Evolutionary conservation across 1,140 invertebrate genomes (phyloP).

Genomic region (Papilio polytes): DNA sequence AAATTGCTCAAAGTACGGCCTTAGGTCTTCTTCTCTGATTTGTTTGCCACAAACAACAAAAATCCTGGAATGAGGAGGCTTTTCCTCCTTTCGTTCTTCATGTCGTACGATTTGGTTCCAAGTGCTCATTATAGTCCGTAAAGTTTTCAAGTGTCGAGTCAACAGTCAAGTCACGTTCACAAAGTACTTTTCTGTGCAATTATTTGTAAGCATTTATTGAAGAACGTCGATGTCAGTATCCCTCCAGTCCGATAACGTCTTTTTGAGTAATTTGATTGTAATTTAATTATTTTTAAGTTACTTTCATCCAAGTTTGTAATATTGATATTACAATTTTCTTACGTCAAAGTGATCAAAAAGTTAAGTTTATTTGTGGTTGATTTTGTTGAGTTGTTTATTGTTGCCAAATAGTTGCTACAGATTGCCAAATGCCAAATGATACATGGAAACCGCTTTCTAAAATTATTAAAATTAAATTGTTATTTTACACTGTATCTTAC

Average conservation of each 20-base stretch:
- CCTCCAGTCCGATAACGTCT: constrained; percentile 22
- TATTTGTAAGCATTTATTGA: neutral
- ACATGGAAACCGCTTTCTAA: too few relatives aligned
- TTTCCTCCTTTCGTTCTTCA: constrained; percentile 71
- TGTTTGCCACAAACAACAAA: constrained; percentile 95
- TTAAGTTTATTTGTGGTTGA: neutral
- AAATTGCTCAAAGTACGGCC: constrained; percentile 91
- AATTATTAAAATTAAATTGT: neutral
- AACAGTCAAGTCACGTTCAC: constrained; percentile 41
- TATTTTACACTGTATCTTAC: neutral
- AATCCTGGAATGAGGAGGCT: constrained; percentile 83
- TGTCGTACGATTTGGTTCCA: constrained; percentile 49
- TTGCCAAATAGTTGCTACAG: neutral
- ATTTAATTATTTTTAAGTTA: neutral
- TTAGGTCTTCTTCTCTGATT: constrained; percentile 91
- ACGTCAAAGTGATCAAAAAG: constrained; percentile 16
- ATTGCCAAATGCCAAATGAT: neutral
- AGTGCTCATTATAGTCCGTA: constrained; percentile 47
- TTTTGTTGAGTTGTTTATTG: neutral
- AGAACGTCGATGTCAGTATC: constrained; percentile 32
- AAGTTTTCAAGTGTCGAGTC: constrained; percentile 46
- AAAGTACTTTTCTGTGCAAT: constrained; percentile 19
- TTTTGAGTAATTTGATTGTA: constrained; percentile 20
- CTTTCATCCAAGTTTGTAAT: constrained; percentile 29
- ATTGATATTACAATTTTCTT: constrained; percentile 18